Evolutionary conservation across 2,888 invertebrate species (phyloP), one percentile per base, ranked within the genome.

Genomic region (Apotomis turbidana): DNA sequence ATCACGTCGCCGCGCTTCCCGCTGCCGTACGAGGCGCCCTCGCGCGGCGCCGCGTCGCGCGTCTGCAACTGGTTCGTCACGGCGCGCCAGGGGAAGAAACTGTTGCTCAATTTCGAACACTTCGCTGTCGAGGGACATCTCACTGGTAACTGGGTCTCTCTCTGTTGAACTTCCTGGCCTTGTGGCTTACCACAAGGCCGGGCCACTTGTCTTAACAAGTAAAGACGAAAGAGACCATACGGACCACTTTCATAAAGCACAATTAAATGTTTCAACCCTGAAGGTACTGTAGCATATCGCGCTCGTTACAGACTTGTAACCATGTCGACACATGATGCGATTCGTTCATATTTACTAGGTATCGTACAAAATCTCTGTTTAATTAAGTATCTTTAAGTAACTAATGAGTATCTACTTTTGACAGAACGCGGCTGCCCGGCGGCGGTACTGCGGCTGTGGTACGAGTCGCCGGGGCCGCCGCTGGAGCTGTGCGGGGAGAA

Each of bases 51-150:
- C 78, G 96, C 97, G 64, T 97, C 97, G 78, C 96, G 97, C 88
- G 97, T 97, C 76, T 99, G 99, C 94, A 98, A 99, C 91, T 99
- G 99, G 99, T 97, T 97, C 87, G 97, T 99, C 85, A 96, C 95
- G 76, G 98, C 98, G 74, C 95, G 97, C 78, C 96, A 97, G 49
- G 96, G 96, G 80, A 97, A 97, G 88, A 96, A 96, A 85, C 96
- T 99, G 82, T 95, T 99, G 86, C 95, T 99, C 84, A 97, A 97
- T 89, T 98, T 99, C 88, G 97, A 97, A 85, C 95, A 95, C 77
- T 98, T 99, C 86, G 97, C 97, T 70, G 97, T 99, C 72, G 99
- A 99, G 90, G 99, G 99, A 77, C 97, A 98, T 86, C 97, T 97
- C 76, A 94, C 95, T 78, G 95, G 98, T 98, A 87, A 93, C 94